Evolutionary conservation across 2,888 invertebrate species (phyloP).

Genomic region (Cremastobaeus sp.): DNA sequence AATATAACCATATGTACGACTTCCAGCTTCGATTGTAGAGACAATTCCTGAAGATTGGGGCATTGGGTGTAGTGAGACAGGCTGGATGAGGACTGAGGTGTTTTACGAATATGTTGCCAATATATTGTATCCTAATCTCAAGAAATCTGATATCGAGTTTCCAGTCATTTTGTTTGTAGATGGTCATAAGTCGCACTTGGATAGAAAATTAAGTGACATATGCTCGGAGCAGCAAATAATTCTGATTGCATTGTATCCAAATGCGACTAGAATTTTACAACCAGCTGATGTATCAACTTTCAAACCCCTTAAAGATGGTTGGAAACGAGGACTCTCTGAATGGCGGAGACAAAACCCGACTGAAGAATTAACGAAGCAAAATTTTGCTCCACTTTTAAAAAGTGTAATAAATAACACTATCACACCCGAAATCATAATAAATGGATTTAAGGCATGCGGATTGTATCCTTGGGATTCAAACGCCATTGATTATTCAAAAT

Average conservation of each 20-base stretch:
- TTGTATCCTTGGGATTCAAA: slow-evolving; percentile 59
- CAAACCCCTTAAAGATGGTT: slow-evolving; percentile 55
- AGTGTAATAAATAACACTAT: slow-evolving; percentile 8
- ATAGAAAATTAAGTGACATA: slow-evolving; percentile 29
- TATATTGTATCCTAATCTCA: slow-evolving; percentile 68
- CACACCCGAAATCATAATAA: slow-evolving; percentile 37
- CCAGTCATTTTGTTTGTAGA: slow-evolving; percentile 74
- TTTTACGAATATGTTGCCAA: slow-evolving; percentile 75
- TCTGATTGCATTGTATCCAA: slow-evolving; percentile 62
- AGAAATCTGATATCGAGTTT: slow-evolving; percentile 62
- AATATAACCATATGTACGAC: slow-evolving; percentile 72
- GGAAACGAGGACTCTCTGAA: slow-evolving; percentile 41
- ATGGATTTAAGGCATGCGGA: too few species aligned
- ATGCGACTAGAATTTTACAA: slow-evolving; percentile 61
- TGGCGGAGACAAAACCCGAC: slow-evolving; percentile 30
- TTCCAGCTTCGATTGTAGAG: slow-evolving; percentile 69
- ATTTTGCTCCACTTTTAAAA: slow-evolving; percentile 48
- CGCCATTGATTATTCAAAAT: slow-evolving; percentile 60
- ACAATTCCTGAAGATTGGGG: slow-evolving; percentile 73
- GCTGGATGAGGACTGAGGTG: slow-evolving; percentile 76
- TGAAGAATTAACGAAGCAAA: slow-evolving; percentile 26
- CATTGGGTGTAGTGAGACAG: slow-evolving; percentile 72
- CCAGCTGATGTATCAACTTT: slow-evolving; percentile 60
- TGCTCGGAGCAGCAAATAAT: slow-evolving; percentile 64
- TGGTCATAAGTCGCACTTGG: slow-evolving; percentile 63